Conservation (phyloP, 2,797 vertebrate species). For the Neoniphon sammara region DNA sequence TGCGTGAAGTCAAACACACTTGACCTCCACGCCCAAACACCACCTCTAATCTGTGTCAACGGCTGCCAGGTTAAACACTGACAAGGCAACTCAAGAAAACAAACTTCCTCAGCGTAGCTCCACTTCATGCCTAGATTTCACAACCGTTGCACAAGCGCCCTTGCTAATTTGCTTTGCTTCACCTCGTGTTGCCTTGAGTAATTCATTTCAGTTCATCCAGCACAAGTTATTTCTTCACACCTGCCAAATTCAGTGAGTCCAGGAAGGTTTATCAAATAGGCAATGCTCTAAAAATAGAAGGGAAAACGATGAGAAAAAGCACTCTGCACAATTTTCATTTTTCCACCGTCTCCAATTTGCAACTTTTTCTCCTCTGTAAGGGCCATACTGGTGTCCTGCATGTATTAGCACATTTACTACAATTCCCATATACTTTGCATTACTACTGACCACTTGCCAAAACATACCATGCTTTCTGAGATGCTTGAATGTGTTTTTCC, state of each 20-base stretch:
- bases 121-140: constrained; percentile 28
- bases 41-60: constrained; percentile 15
- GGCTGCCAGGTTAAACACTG: constrained; percentile 65
- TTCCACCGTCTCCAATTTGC: constrained; percentile 1
- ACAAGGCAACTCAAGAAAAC: constrained; percentile 41
- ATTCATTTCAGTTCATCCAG: neutral
- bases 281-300: neutral
- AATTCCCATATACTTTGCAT: too few relatives aligned
- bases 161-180: neutral
- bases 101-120: constrained; percentile 13
- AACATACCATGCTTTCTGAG: too few relatives aligned
- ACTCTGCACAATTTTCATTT: neutral
- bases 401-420: too few relatives aligned
- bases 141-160: constrained; percentile 43
- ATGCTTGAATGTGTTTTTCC: too few relatives aligned
- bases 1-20: neutral
- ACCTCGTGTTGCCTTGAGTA: neutral
- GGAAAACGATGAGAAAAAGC: neutral
- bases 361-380: neutral
- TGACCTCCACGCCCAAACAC: constrained; percentile 1
- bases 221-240: constrained; percentile 10
- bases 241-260: neutral
- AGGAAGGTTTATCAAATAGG: neutral
- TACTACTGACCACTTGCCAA: too few relatives aligned
- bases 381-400: too few relatives aligned